A percentile compares a stretch with the other conserved stretches of the same genome.
Evolutionary conservation across 2,888 invertebrate genomes (phyloP).

Genomic region (Dichetophora obliterata): DNA sequence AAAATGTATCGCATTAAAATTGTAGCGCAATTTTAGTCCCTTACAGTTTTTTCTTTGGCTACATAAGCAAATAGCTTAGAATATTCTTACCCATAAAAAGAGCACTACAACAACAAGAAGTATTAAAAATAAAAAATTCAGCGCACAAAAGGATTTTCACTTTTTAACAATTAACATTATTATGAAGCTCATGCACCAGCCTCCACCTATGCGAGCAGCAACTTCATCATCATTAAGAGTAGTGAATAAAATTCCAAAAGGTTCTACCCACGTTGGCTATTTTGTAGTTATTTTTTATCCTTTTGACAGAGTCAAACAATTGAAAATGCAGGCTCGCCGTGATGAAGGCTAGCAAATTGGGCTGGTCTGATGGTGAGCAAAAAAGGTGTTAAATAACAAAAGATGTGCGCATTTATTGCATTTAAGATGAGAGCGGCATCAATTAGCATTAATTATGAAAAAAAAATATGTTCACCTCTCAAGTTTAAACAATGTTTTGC

Average conservation of each 20-base stretch:
- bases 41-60: too few species aligned
- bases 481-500: neutral
- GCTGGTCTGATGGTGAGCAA: neutral
- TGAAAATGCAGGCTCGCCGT: too few species aligned
- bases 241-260: too few species aligned
- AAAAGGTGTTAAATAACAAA: neutral
- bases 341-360: neutral
- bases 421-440: constrained; percentile 39
- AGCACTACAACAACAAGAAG: neutral
- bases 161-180: constrained; percentile 8
- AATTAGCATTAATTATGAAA: constrained; percentile 42
- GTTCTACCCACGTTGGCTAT: too few species aligned
- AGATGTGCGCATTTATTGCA: constrained; percentile 41
- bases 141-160: neutral
- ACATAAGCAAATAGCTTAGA: neutral
- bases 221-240: neutral
- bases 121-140: neutral
- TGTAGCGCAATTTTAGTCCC: neutral
- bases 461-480: neutral
- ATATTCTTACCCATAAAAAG: neutral
- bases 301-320: too few species aligned
- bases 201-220: neutral
- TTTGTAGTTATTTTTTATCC: too few species aligned
- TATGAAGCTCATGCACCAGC: neutral
- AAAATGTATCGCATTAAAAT: constrained; percentile 7